Percentiles rank a stretch among this genome's conserved stretches.
Evolutionary conservation across 1,140 invertebrate species (phyloP).

Genomic region (Caenorhabditis latens): DNA sequence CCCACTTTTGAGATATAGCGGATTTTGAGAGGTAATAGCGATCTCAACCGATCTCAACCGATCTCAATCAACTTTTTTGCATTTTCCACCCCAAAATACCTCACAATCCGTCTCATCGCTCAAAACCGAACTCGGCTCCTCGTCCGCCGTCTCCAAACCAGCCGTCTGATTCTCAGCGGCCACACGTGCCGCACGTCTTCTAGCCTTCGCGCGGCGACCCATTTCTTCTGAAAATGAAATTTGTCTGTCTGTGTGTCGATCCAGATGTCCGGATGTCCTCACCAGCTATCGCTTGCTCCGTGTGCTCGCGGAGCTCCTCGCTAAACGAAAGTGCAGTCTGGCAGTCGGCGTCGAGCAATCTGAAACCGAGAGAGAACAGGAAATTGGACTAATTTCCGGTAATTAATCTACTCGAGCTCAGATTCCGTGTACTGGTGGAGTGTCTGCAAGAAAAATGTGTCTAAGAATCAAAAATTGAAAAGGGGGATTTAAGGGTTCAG

Average conservation of each 20-base stretch:
- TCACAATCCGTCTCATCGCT: conserved; percentile 48
- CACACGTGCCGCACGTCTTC: not conserved
- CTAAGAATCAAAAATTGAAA: no score
- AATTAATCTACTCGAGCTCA: conserved; percentile 1
- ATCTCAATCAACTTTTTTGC: not conserved
- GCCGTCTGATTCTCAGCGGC: not conserved
- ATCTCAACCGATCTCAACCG: no score
- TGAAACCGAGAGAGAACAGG: not conserved
- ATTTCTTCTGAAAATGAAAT: conserved; percentile 15
- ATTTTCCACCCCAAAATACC: not conserved
- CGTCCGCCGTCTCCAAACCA: not conserved
- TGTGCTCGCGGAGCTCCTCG: no score
- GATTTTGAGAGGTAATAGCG: no score
- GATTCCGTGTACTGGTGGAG: not conserved
- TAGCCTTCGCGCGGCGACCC: conserved; percentile 23
- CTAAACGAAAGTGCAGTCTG: conserved; percentile 13
- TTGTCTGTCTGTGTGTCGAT: not conserved
- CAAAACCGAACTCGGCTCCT: not conserved
- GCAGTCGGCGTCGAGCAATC: conserved; percentile 43
- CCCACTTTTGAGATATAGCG: no score
- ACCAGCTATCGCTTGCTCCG: not conserved
- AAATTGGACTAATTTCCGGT: conserved; percentile 6
- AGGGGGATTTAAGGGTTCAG: not conserved
- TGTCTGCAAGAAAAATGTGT: not conserved
- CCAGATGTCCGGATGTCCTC: not conserved